Evolutionary conservation across 2,888 invertebrate genomes (phyloP).

Genomic region (Lypha dubia): DNA sequence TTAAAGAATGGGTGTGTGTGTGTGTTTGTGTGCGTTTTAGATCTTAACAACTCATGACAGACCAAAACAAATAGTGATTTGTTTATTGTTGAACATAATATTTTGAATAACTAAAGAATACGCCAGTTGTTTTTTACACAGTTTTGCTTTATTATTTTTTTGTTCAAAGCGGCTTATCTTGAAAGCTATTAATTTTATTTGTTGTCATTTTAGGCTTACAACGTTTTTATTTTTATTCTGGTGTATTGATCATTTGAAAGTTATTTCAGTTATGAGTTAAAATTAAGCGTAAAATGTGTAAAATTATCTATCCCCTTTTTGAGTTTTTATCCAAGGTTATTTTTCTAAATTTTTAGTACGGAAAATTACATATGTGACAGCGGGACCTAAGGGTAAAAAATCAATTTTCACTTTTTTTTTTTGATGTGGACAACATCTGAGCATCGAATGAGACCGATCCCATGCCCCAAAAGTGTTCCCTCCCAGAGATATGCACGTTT

Average conservation of each 20-base stretch:
- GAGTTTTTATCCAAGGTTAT: no score
- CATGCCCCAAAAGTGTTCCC: no score
- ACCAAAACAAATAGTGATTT: constrained; percentile 61
- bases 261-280: background rate
- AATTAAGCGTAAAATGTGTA: no score
- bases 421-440: no score
- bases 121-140: constrained; percentile 9
- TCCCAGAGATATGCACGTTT: no score
- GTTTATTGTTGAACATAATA: constrained; percentile 44
- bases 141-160: background rate
- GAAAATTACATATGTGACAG: no score
- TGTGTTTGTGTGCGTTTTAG: constrained; percentile 23
- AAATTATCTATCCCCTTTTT: no score
- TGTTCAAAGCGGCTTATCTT: constrained; percentile 54
- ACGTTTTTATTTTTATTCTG: constrained; percentile 1
- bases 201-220: constrained; percentile 27
- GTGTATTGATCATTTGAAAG: background rate
- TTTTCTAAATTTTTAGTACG: no score
- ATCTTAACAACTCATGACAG: constrained; percentile 22
- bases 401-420: no score
- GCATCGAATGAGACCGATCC: no score
- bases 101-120: constrained; percentile 28
- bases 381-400: no score
- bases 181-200: constrained; percentile 62
- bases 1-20: background rate